Base-by-base conservation (phyloP, 2,888 invertebrate genomes). In the Diaperis boleti region DNA sequence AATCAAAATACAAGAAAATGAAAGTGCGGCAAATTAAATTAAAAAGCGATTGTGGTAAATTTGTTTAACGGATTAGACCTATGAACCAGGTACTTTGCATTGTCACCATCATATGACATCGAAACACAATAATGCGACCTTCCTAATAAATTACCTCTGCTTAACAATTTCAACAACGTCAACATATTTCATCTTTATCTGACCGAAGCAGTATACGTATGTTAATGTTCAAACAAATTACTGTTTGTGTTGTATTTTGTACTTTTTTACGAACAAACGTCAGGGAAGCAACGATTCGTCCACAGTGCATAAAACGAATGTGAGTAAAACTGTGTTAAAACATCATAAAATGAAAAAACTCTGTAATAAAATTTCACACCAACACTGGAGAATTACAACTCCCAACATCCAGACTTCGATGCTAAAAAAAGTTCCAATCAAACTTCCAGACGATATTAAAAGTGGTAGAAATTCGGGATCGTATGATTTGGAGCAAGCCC, bases 321-420 rank as follows among this genome's bases (percentile, higher is more conserved):
- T 35, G 31, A 42, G 39, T 17, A 52, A 22, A 35, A 11, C 13
- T 42, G 33, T 37, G 17, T 45, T 42, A 39, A 17, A n/a, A n/a
- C n/a, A n/a, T n/a, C n/a, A n/a, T 11, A 33, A 69, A 62, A 81
- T 82, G 82, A 81, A 81, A 73, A 82, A 81, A 69, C 78, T 81
- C 67, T 80, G 77, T 64, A 76, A 77, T 41, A 81, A 79, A 74
- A 74, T 81, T 47, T 71, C 74, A n/a, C 79, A 80, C 55, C 79
- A 78, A 62, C 79, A 81, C 65, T 81, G 81, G 81, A 72, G 81
- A 14, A 74, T 81, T 7, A 79, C 79, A 3, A 78, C 81, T 20
- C 80, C 81, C 2, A 80, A 78, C 64, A 65, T 80, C 10, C 78
- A 74, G 59, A 69, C 73, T 7, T 73, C 75, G 2, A 68, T 72